phyloP scores from a whole-genome alignment of 2,797 vertebrate species.

The Syngnathus acus region DNA sequence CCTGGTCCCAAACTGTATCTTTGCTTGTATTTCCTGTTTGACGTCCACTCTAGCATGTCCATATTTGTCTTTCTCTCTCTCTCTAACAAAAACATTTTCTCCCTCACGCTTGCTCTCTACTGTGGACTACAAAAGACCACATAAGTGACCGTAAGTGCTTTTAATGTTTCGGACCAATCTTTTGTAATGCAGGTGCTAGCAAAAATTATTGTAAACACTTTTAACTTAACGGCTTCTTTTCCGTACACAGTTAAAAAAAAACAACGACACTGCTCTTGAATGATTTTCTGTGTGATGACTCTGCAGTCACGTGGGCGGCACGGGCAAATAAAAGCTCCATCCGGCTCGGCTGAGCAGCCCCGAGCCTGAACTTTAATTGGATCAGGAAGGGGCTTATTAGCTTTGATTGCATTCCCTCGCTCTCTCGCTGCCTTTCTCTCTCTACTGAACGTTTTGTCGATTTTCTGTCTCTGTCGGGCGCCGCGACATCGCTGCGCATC shows the following conservation, averaged over 20 bases:
- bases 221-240: slow-evolving; percentile 13
- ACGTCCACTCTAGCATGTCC: not conserved
- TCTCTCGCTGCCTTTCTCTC: slow-evolving; percentile 21
- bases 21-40: not conserved
- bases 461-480: slow-evolving; percentile 27
- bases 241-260: slow-evolving; percentile 1
- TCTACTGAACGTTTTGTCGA: slow-evolving; percentile 12
- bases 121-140: slow-evolving; percentile 53
- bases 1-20: not conserved
- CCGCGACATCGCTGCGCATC: slow-evolving; percentile 21
- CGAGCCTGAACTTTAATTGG: slow-evolving; percentile 55
- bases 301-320: slow-evolving; percentile 55
- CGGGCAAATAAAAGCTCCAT: slow-evolving; percentile 41
- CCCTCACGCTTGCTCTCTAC: slow-evolving; percentile 27
- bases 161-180: slow-evolving; percentile 36
- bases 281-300: not conserved
- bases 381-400: slow-evolving; percentile 55
- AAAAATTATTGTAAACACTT: slow-evolving; percentile 40
- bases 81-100: slow-evolving; percentile 33
- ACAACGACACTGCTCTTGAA: too few species aligned
- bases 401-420: slow-evolving; percentile 52
- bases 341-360: slow-evolving; percentile 38
- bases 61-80: slow-evolving; percentile 1
- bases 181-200: slow-evolving; percentile 34
- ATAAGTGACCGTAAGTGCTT: slow-evolving; percentile 66